Conservation (phyloP, 2,113 vertebrate genomes). For the Antechinus stuartii region DNA sequence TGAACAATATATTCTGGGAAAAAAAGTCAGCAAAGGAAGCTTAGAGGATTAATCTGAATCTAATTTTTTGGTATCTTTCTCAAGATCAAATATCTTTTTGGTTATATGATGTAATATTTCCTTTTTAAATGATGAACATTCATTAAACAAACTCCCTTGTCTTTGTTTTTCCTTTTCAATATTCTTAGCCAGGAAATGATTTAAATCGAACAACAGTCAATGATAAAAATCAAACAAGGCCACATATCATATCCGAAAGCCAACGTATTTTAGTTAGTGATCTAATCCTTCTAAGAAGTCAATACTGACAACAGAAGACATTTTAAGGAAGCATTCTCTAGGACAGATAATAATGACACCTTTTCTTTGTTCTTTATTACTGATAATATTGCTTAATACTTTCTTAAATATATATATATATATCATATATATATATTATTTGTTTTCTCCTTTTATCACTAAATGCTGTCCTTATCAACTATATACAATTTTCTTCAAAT, state of each 20-base stretch:
- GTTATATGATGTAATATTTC: constrained; percentile 2
- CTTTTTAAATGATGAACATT: not conserved
- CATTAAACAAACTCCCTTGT: not conserved
- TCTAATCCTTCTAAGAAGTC: not conserved
- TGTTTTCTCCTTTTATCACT: not conserved
- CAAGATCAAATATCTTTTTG: not conserved
- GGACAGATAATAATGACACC: not conserved
- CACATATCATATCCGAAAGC: not conserved
- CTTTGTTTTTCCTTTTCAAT: not conserved
- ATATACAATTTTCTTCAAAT: not conserved
- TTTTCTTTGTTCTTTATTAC: not conserved
- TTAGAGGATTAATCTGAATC: not conserved
- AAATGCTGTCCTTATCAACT: not conserved
- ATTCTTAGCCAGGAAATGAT: not conserved
- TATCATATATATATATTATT: not conserved
- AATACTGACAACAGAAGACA: not conserved
- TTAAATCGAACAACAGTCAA: not conserved
- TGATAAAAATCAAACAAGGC: not conserved
- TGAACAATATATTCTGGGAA: constrained; percentile 2
- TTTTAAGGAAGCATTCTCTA: not conserved
- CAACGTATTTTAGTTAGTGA: not conserved
- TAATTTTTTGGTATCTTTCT: not conserved
- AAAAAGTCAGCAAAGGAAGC: not conserved
- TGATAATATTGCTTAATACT: not conserved
- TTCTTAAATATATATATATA: constrained; percentile 9